Percentiles rank a stretch among this genome's conserved stretches.
phyloP scores from a whole-genome alignment of 1,140 invertebrate species.

The Zaprionus tsacasi region DNA sequence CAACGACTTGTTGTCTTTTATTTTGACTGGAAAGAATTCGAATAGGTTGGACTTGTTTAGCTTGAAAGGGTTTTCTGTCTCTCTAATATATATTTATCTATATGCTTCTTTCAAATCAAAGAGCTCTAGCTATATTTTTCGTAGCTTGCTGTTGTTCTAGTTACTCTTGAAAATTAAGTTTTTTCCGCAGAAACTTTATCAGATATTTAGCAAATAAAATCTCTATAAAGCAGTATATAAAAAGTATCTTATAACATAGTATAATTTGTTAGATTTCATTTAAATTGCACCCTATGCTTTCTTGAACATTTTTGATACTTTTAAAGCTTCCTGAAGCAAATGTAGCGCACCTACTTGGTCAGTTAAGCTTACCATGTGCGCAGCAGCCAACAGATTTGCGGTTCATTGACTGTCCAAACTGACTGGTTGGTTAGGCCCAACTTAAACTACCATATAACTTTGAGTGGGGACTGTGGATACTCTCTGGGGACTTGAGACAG shows the following conservation, averaged over 20 bases:
- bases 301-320: background rate
- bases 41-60: background rate
- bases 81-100: background rate
- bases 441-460: conserved; percentile 45
- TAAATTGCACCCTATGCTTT: background rate
- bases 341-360: conserved; percentile 22
- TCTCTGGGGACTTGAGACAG: background rate
- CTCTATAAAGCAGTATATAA: background rate
- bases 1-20: background rate
- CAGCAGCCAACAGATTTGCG: conserved; percentile 53
- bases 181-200: too few species aligned
- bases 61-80: background rate
- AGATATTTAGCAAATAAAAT: too few species aligned
- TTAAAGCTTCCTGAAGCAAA: background rate
- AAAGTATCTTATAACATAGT: background rate
- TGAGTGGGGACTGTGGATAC: conserved; percentile 6
- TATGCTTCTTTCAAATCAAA: too few species aligned
- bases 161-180: too few species aligned
- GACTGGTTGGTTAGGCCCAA: conserved; percentile 45
- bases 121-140: too few species aligned
- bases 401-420: conserved; percentile 67
- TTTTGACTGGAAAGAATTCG: conserved; percentile 11
- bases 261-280: background rate
- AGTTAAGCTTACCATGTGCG: background rate
- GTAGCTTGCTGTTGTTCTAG: too few species aligned